These are phyloP conservation scores for Terrapene triunguis DNA, from an alignment of 2,113 vertebrate genomes.

Conservation along the genomic window DNA sequence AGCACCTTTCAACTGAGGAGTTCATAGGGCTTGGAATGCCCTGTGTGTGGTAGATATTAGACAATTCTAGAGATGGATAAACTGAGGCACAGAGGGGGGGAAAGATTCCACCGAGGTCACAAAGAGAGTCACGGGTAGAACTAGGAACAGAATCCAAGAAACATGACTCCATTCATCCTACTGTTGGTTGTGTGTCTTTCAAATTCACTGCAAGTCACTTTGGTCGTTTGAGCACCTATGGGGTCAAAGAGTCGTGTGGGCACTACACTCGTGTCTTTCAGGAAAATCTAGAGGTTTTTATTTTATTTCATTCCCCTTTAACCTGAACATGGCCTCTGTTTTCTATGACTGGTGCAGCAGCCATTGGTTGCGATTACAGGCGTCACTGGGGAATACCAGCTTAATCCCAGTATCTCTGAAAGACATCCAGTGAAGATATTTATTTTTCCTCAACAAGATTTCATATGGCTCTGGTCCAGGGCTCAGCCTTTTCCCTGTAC, in stretches of 20 bases:
- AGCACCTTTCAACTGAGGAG: background rate
- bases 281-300: background rate
- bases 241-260: background rate
- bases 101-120: background rate
- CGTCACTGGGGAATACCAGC: background rate
- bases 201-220: background rate
- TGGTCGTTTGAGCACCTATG: background rate
- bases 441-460: slow-evolving; percentile 50
- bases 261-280: background rate
- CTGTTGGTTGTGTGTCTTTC: background rate
- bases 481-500: background rate
- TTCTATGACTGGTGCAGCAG: slow-evolving; percentile 1
- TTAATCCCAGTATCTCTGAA: slow-evolving; percentile 21
- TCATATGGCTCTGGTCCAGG: slow-evolving; percentile 5
- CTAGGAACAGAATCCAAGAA: background rate
- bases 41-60: background rate
- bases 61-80: background rate
- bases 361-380: background rate
- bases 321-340: background rate
- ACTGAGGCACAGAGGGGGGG: background rate
- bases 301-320: fast-evolving
- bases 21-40: background rate
- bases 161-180: too few relatives aligned
- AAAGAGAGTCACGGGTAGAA: background rate
- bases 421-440: slow-evolving; percentile 37